These are phyloP conservation scores for Pseudopleuronectes americanus DNA, from an alignment of 2,797 vertebrate genomes.

Conservation along the genomic window DNA sequence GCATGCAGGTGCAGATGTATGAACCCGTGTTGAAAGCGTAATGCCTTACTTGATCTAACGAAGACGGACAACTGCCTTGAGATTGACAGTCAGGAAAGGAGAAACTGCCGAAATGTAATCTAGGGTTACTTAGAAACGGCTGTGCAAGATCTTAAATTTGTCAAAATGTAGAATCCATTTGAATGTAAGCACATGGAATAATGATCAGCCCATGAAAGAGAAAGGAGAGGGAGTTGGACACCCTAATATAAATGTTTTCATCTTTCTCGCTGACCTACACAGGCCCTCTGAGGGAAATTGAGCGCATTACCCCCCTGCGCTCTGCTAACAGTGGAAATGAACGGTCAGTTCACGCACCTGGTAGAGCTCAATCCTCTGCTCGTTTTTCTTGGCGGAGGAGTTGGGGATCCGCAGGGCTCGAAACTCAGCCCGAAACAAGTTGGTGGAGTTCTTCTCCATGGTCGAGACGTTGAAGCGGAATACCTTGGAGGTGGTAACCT, in stretches of 20 bases:
- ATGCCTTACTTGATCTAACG: slow-evolving; percentile 50
- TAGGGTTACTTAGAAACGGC: slow-evolving; percentile 71
- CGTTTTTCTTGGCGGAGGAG: slow-evolving; percentile 89
- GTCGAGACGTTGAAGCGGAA: slow-evolving; percentile 96
- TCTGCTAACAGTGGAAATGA: slow-evolving; percentile 61
- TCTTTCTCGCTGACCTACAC: slow-evolving; percentile 66
- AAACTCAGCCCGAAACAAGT: slow-evolving; percentile 96
- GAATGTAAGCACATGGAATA: slow-evolving; percentile 77
- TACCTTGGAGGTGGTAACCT: slow-evolving; percentile 93
- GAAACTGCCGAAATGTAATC: slow-evolving; percentile 63
- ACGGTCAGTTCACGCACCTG: slow-evolving; percentile 85
- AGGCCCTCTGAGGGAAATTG: slow-evolving; percentile 49
- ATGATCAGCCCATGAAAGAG: slow-evolving; percentile 72
- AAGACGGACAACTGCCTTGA: slow-evolving; percentile 53
- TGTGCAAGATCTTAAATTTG: slow-evolving; percentile 70
- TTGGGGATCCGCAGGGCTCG: slow-evolving; percentile 93
- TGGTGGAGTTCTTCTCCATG: slow-evolving; percentile 96
- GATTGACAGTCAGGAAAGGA: slow-evolving; percentile 67
- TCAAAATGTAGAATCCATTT: slow-evolving; percentile 80
- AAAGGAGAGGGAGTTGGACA: slow-evolving; percentile 63
- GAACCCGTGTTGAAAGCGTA: slow-evolving; percentile 39
- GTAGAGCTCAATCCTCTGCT: slow-evolving; percentile 97
- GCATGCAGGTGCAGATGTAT: slow-evolving; percentile 40
- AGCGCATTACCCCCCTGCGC: slow-evolving; percentile 49
- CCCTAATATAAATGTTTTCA: slow-evolving; percentile 78